phyloP scores from a whole-genome alignment of 2,888 invertebrate species.

The Caradrina clavipalpis region DNA sequence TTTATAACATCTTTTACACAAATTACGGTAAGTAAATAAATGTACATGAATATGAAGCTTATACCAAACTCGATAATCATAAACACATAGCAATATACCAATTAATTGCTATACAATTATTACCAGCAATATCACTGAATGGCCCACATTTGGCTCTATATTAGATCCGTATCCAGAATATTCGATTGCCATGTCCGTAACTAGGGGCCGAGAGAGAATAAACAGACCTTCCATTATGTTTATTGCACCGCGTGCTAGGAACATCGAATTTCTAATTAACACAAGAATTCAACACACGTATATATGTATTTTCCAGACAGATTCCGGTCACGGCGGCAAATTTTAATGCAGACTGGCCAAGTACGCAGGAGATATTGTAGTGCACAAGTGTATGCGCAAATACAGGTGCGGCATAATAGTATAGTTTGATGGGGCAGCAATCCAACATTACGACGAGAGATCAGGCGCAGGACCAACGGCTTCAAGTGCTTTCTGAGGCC shows the following conservation, averaged over 20 bases:
- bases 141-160: slow-evolving; percentile 20
- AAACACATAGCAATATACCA: neutral
- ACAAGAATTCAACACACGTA: slow-evolving; percentile 65
- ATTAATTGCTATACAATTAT: slow-evolving; percentile 33
- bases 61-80: neutral
- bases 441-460: no score
- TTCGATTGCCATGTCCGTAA: slow-evolving; percentile 24
- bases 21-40: no score
- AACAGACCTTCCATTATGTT: slow-evolving; percentile 67
- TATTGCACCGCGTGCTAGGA: slow-evolving; percentile 67
- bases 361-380: no score
- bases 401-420: no score
- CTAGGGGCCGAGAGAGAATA: slow-evolving; percentile 27
- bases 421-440: no score
- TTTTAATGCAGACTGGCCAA: no score
- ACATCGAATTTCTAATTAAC: slow-evolving; percentile 72
- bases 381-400: no score
- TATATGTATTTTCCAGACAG: no score
- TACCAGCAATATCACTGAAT: slow-evolving; percentile 17
- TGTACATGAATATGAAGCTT: neutral
- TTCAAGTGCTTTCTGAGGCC: no score
- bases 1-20: no score
- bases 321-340: no score
- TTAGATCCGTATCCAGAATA: slow-evolving; percentile 46
- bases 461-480: no score